A percentile compares a stretch with the other conserved stretches of the same genome.
Evolutionary conservation across 2,888 invertebrate species (phyloP).

Genomic region (Brachyptera putata): DNA sequence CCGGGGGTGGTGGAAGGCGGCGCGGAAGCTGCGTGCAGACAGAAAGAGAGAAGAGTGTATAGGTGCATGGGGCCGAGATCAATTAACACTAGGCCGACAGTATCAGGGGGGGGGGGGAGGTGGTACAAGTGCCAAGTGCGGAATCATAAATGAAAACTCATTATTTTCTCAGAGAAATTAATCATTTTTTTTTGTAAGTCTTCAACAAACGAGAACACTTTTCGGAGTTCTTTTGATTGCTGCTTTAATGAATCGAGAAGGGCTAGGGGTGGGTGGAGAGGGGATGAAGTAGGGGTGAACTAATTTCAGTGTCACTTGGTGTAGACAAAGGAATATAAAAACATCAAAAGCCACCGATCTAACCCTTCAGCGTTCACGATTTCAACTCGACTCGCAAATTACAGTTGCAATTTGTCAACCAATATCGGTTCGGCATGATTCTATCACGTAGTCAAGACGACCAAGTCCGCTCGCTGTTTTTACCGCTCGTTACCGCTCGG

Average conservation of each 20-base stretch:
- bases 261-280: background rate
- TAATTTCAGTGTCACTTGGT: constrained; percentile 1
- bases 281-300: background rate
- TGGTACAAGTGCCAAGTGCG: constrained; percentile 3
- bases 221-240: constrained; percentile 2
- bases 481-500: constrained; percentile 22
- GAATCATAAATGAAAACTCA: background rate
- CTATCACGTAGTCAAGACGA: background rate
- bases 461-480: constrained; percentile 17
- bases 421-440: background rate
- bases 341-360: background rate
- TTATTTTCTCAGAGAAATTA: background rate
- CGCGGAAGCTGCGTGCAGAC: constrained; percentile 64
- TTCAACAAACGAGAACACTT: background rate
- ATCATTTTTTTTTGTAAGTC: constrained; percentile 1
- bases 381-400: background rate
- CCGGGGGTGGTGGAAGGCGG: constrained; percentile 77
- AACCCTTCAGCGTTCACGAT: background rate
- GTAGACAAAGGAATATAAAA: background rate
- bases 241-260: background rate
- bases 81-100: too few species aligned
- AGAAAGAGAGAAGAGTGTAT: constrained; percentile 25
- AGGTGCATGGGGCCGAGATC: constrained; percentile 17
- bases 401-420: constrained; percentile 8
- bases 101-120: background rate